Conservation (phyloP, 2,113 vertebrate genomes). For the Orcinus orca region DNA sequence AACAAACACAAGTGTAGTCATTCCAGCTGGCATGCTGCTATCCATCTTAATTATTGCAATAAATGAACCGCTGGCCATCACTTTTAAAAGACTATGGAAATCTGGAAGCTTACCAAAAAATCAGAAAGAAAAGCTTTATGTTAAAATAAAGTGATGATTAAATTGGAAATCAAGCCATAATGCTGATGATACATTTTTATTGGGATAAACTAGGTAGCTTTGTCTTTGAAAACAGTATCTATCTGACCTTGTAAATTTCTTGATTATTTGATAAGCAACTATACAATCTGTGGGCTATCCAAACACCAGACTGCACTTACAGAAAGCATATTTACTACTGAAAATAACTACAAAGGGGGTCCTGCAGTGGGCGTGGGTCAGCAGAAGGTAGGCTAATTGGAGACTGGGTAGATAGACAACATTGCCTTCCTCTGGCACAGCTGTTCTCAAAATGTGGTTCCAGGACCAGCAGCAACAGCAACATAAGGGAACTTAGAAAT, state of each 20-base stretch:
- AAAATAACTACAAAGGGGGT: background rate
- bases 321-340: background rate
- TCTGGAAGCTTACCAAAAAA: slow-evolving; percentile 61
- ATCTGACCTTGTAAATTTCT: slow-evolving; percentile 34
- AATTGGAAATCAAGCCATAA: slow-evolving; percentile 47
- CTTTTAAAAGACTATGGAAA: slow-evolving; percentile 66
- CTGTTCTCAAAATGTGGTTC: background rate
- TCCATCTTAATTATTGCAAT: slow-evolving; percentile 75
- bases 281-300: background rate
- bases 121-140: slow-evolving; percentile 70
- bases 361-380: background rate
- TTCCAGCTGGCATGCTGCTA: slow-evolving; percentile 66
- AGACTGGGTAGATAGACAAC: background rate
- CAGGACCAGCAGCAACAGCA: background rate
- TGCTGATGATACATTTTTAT: slow-evolving; percentile 52
- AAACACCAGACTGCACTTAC: background rate
- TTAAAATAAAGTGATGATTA: slow-evolving; percentile 67
- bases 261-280: slow-evolving; percentile 40
- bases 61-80: slow-evolving; percentile 66
- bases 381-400: background rate
- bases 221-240: slow-evolving; percentile 53
- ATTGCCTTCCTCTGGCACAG: background rate
- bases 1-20: slow-evolving; percentile 68
- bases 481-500: background rate
- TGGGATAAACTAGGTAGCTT: slow-evolving; percentile 48